Base-by-base conservation (phyloP, 30 jellyfish, hydroid and myxozoan species). In the Cassiopea xamachana region DNA sequence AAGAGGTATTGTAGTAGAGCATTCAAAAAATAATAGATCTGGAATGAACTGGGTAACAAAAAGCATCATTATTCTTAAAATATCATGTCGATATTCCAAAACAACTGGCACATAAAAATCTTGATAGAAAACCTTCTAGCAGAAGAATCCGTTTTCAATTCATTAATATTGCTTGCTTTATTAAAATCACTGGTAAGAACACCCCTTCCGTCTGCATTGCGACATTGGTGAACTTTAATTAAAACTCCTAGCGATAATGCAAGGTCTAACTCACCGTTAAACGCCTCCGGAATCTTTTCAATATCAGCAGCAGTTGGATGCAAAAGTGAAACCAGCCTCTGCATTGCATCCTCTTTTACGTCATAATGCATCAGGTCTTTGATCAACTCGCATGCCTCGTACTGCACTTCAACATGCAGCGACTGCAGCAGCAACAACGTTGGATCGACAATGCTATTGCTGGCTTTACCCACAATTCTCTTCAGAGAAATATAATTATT, bases 331-430 rank as follows among this genome's bases (percentile, higher is more conserved):
- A 94, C 94, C 18, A 94, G 89, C 39, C 97, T 75, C 16, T 79
- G 90, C 80, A 94, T 84, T 50, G 89, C 48, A 55, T 84, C 93
- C 7, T 62, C 75, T 77, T 68, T 73, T 1, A 94, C 82, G 5
- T 94, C 94, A 60, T 85, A 90, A 77, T 79, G 71, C 83, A 90
- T 71, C 5, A 94, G 93, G 79, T 88, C 88, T 70, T 69, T 94
- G 90, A 94, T 75, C 48, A 94, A 80, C 61, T 89, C 94, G 75
- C 88, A 88, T 9, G 94, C 98, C 70, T 94, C 98, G 47, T 84
- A 89, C 47, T 94, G 98, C 51, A 94, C 98, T 60, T 94, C 98
- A 43, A 90, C 92, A 64, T 94, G 98, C 69, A 94, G 69, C 12
- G 98, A 94, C 62, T 97, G 91, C 76, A 94, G 73, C 74, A 94